Conservation (phyloP, 2,113 vertebrate species). For the Puffinus mauretanicus region DNA sequence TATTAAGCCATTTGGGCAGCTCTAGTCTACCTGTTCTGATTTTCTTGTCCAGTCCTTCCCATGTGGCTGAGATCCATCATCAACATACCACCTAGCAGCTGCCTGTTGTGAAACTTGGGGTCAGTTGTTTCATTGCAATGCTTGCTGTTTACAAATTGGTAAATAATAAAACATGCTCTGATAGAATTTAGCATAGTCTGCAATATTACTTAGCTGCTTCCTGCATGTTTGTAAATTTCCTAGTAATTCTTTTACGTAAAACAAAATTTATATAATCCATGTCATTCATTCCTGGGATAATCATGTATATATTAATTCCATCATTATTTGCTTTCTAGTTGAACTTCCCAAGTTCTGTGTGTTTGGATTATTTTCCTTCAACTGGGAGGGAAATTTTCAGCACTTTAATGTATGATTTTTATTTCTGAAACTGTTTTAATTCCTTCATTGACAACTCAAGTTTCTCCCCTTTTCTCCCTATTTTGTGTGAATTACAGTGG, state of each 20-base stretch:
- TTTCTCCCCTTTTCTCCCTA: background rate
- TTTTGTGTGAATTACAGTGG: background rate
- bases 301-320: background rate
- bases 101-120: conserved; percentile 62
- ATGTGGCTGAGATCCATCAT: conserved; percentile 57
- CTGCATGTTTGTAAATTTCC: conserved; percentile 17
- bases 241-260: background rate
- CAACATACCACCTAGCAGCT: conserved; percentile 60
- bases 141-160: conserved; percentile 26
- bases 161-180: conserved; percentile 14
- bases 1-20: conserved; percentile 46
- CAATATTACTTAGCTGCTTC: conserved; percentile 9
- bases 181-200: conserved; percentile 18
- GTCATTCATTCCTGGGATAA: background rate
- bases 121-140: conserved; percentile 62
- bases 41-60: conserved; percentile 54
- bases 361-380: background rate
- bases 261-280: conserved; percentile 15
- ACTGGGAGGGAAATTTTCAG: background rate
- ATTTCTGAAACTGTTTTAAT: background rate
- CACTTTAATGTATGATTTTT: background rate
- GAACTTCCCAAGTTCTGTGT: background rate
- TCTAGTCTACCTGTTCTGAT: conserved; percentile 47
- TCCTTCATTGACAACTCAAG: background rate
- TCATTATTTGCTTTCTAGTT: conserved; percentile 3